phyloP scores from a whole-genome alignment of 2,113 vertebrate genomes.

The Alouatta palliata region DNA sequence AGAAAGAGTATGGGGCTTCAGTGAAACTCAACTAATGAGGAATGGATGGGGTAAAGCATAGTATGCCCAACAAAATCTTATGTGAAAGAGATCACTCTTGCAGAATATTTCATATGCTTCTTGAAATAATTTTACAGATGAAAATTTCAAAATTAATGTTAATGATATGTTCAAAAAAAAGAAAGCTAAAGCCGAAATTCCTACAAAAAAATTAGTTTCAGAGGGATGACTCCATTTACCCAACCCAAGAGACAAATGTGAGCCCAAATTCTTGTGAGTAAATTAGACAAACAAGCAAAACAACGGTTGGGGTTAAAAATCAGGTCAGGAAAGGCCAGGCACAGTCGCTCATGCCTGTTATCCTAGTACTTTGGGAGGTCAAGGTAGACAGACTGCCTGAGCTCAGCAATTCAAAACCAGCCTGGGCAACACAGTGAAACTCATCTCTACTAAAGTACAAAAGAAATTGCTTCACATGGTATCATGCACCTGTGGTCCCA shows the following conservation, averaged over 20 bases:
- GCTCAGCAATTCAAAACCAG: too few species aligned
- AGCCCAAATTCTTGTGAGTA: background rate
- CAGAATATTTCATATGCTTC: background rate
- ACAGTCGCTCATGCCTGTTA: too few species aligned
- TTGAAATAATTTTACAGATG: background rate
- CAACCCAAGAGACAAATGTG: background rate
- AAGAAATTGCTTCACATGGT: accelerated
- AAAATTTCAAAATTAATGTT: background rate
- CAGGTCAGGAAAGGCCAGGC: background rate
- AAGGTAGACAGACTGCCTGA: too few species aligned
- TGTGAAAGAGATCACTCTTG: too few species aligned
- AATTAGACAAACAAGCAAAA: background rate
- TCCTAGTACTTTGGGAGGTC: too few species aligned
- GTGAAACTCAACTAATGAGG: background rate
- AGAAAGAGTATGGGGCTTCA: background rate
- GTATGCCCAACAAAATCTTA: background rate
- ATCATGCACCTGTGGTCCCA: too few species aligned
- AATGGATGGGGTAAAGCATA: too few species aligned
- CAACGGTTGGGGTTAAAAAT: background rate
- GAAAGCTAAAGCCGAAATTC: too few species aligned
- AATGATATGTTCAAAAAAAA: background rate
- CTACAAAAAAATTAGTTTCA: background rate
- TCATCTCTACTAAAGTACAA: too few species aligned
- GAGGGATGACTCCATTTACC: background rate
- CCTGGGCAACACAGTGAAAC: too few species aligned